These are phyloP conservation scores for Rhynchotus rufescens DNA, from an alignment of 2,797 vertebrate genomes.

Conservation along the genomic window DNA sequence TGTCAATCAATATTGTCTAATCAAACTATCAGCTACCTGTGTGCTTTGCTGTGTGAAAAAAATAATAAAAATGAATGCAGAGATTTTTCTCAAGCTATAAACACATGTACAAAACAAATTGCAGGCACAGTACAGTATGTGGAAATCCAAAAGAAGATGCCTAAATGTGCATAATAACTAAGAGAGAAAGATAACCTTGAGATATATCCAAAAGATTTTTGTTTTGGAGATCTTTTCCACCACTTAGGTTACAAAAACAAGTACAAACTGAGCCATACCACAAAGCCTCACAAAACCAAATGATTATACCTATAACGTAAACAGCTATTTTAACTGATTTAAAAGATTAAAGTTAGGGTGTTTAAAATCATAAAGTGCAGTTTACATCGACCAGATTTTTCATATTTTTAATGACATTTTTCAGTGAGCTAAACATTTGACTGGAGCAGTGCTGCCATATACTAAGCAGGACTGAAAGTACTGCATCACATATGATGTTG, in stretches of 20 bases:
- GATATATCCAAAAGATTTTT: background rate
- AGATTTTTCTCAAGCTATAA: background rate
- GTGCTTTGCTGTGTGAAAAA: background rate
- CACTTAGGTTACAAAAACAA: background rate
- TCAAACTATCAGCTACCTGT: background rate
- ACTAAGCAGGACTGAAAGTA: background rate
- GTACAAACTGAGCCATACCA: background rate
- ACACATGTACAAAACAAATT: background rate
- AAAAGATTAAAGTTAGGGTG: background rate
- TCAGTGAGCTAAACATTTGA: background rate
- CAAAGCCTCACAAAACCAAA: background rate
- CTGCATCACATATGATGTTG: background rate
- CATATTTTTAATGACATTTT: background rate
- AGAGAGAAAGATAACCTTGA: background rate
- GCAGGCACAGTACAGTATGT: background rate
- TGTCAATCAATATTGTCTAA: background rate
- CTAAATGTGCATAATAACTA: background rate
- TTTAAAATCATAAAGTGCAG: background rate
- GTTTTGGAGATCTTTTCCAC: background rate
- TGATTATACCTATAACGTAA: background rate
- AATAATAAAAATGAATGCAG: background rate
- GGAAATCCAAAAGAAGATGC: background rate
- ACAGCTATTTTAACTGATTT: background rate
- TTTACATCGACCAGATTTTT: background rate
- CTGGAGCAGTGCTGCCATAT: background rate